These are phyloP conservation scores for Setipinna tenuifilis DNA, from an alignment of 2,797 vertebrate species.

Conservation along the genomic window DNA sequence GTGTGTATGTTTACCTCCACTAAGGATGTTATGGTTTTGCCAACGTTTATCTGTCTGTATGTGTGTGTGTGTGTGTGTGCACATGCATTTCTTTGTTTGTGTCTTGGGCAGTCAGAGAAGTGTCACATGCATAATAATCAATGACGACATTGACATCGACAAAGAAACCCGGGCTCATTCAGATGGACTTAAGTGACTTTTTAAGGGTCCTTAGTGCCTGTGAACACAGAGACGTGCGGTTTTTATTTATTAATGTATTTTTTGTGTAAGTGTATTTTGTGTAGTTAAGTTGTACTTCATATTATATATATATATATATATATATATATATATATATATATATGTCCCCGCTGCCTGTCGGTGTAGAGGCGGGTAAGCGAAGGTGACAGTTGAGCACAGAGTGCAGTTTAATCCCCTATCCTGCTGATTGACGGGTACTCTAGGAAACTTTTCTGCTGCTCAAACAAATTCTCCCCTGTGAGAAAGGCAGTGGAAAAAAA, in stretches of 20 bases:
- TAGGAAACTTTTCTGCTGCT: slow-evolving; percentile 53
- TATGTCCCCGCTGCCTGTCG: neutral
- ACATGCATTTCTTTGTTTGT: neutral
- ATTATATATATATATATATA: neutral
- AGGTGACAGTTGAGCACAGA: slow-evolving; percentile 5
- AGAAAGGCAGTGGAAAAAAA: neutral
- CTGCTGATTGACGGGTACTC: slow-evolving; percentile 42
- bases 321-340: neutral
- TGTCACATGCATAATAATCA: neutral
- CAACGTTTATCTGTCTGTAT: neutral
- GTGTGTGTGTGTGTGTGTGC: slow-evolving; percentile 1
- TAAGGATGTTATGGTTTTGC: neutral
- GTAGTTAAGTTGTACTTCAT: neutral
- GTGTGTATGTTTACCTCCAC: neutral
- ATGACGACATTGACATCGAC: neutral
- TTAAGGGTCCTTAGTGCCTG: neutral
- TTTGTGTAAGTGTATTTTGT: neutral
- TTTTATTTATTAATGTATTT: neutral
- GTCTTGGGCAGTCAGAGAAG: neutral
- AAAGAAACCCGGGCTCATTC: neutral
- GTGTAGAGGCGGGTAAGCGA: neutral
- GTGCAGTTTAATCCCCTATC: slow-evolving; percentile 21
- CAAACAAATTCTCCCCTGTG: slow-evolving; percentile 47
- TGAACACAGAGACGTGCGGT: neutral
- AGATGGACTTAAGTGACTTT: neutral